Conservation (phyloP, 2,797 vertebrate species). For the Cryptoblepharus egeriae region DNA sequence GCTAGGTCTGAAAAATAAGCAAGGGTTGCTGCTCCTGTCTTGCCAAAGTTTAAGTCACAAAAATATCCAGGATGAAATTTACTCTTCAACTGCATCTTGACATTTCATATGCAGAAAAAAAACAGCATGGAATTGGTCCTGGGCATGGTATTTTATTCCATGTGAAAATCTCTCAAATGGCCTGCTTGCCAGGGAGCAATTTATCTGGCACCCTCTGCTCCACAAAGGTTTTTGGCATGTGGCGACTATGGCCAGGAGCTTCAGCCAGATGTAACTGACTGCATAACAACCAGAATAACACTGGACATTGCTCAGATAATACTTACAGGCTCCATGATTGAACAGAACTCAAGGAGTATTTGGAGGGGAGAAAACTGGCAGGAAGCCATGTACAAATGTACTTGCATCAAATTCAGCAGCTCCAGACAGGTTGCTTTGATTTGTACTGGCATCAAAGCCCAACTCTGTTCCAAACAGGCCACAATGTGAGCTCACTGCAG, state of each 20-base stretch:
- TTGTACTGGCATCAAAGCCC: conserved; percentile 53
- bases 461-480: conserved; percentile 55
- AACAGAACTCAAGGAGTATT: conserved; percentile 48
- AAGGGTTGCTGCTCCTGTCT: background rate
- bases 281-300: conserved; percentile 1
- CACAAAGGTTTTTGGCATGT: background rate
- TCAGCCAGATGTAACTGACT: background rate
- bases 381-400: conserved; percentile 38
- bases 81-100: background rate
- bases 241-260: background rate
- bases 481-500: conserved; percentile 43
- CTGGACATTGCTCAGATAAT: background rate
- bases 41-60: background rate
- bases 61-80: background rate
- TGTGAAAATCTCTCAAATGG: background rate
- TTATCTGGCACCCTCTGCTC: background rate
- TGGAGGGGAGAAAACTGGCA: conserved; percentile 16
- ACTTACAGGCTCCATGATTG: conserved; percentile 18
- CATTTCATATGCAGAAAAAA: background rate
- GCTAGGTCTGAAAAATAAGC: background rate
- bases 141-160: background rate
- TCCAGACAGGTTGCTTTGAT: conserved; percentile 62
- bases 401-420: conserved; percentile 39
- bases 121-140: background rate
- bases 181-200: background rate